These are phyloP conservation scores for Notarius lentiginosus DNA, from an alignment of 2,113 vertebrate genomes.

Conservation along the genomic window DNA sequence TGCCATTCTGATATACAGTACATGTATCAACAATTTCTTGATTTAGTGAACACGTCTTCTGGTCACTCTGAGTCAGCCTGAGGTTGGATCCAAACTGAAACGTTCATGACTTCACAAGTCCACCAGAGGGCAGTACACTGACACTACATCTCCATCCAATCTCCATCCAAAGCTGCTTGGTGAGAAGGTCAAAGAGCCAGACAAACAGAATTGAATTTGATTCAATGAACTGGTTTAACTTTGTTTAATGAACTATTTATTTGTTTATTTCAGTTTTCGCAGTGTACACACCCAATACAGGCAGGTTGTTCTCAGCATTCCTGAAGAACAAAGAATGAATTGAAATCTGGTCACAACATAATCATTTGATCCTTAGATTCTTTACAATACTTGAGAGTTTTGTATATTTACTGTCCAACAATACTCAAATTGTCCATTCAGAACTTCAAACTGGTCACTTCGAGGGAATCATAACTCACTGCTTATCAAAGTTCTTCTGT, in stretches of 20 bases:
- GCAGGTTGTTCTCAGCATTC: background rate
- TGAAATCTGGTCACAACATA: background rate
- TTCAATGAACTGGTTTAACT: background rate
- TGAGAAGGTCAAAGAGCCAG: background rate
- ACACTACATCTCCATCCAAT: background rate
- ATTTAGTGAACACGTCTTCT: background rate
- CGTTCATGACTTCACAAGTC: background rate
- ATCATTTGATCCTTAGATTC: background rate
- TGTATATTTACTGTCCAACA: background rate
- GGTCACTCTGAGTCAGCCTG: background rate
- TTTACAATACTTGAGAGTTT: background rate
- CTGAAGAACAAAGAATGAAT: background rate
- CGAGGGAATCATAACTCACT: background rate
- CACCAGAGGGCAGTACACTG: background rate
- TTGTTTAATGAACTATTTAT: background rate
- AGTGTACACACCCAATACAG: background rate
- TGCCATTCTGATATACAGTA: background rate
- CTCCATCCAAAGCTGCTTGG: background rate
- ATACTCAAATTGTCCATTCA: background rate
- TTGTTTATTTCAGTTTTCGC: background rate
- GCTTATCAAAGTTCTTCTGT: background rate
- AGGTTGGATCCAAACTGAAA: background rate
- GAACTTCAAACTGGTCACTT: background rate
- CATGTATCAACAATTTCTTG: background rate
- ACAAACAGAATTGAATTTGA: background rate